Evolutionary conservation across 2,113 vertebrate genomes (phyloP), one percentile per base, ranked within the genome.

Genomic region (Clarias batrachus): DNA sequence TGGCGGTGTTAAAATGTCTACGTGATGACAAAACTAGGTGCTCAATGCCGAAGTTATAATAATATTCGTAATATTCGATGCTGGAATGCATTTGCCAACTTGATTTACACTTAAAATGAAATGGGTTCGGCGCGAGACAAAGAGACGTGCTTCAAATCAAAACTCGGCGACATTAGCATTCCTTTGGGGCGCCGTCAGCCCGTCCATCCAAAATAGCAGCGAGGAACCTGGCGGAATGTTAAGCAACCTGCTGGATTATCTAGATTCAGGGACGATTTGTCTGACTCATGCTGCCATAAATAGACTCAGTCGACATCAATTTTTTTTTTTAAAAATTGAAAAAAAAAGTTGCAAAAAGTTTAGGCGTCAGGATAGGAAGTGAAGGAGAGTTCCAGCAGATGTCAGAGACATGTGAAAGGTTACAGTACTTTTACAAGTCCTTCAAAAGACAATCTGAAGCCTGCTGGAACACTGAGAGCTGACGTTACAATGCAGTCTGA

Each of bases 61-160:
- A n/a, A n/a, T n/a, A n/a, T n/a, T n/a, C n/a, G 10, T 19, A 65
- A 79, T 25, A 59, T 80, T 52, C 56, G 68, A 68, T 10, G 12
- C 41, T 56, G 16, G 62, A 13, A 37, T 56, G 30, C n/a, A 54
- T 56, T 85, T 66, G 73, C 25, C 73, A 56, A 71, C 25, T 41
- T 70, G 14, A 48, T 88, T 83, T n/a, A 79, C 82, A 86, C 77
- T 62, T 65, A 30, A 83, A 86, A 30, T 57, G 41, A 86, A 86
- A 33, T 33, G 23, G 14, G n/a, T 37, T 71, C 78, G 59, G 79
- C 13, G 17, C 6, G 16, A 73, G 76, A 86, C 81, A 84, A 83
- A 80, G 48, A 84, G 52, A 70, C 65, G 48, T 59, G 68, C 81
- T 56, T 57, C 6, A 37, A 23, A 68, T 59, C 37, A 57, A 85